These are phyloP conservation scores for Ornithoptera alexandrae DNA, from an alignment of 2,888 invertebrate genomes.

Conservation along the genomic window DNA sequence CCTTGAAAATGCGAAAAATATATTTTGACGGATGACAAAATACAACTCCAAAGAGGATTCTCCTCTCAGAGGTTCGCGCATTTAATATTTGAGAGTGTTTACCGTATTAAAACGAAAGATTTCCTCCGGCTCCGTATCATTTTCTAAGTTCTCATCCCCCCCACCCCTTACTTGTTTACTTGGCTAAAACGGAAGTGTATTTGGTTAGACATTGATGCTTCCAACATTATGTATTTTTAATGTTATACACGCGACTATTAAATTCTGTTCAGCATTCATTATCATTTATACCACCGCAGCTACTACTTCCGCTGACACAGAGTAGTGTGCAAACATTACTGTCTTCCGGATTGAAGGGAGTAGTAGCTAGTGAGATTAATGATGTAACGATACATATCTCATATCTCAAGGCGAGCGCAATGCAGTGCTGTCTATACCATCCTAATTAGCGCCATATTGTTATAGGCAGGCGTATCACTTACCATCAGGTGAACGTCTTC, in stretches of 20 bases:
- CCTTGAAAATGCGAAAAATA: constrained; percentile 63
- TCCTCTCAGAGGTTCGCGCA: constrained; percentile 61
- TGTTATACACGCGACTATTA: neutral
- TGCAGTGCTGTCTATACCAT: no score
- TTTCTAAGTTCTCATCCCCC: constrained; percentile 15
- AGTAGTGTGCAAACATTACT: no score
- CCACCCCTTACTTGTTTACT: constrained; percentile 18
- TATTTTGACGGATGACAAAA: constrained; percentile 75
- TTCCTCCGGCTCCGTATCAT: constrained; percentile 11
- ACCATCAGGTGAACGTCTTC: no score
- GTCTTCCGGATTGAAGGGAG: no score
- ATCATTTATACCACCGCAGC: no score
- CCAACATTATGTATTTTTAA: neutral
- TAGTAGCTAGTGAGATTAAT: no score
- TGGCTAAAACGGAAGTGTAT: neutral
- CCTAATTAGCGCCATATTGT: no score
- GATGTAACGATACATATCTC: no score
- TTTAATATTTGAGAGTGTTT: constrained; percentile 72
- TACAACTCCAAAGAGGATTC: constrained; percentile 52
- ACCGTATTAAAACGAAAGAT: constrained; percentile 33
- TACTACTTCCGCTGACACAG: no score
- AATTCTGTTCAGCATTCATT: no score
- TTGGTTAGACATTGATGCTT: constrained; percentile 1
- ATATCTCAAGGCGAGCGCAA: no score
- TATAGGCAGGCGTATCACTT: no score